Evolutionary conservation across 2,113 vertebrate species (phyloP).

Genomic region (Crotophaga sulcirostris): DNA sequence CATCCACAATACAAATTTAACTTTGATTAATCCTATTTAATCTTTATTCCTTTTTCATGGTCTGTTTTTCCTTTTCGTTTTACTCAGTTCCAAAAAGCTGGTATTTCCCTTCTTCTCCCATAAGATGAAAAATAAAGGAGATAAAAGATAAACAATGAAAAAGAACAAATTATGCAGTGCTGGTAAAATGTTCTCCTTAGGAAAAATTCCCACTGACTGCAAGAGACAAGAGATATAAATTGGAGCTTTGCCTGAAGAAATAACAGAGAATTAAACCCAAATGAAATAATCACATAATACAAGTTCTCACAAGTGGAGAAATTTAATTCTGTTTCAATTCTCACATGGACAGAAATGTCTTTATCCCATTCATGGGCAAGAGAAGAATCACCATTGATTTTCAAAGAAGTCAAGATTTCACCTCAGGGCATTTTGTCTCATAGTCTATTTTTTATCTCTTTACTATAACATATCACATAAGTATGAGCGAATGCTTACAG

Average conservation of each 20-base stretch:
- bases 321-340: background rate
- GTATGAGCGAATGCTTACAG: background rate
- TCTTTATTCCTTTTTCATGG: background rate
- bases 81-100: background rate
- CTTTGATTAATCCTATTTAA: background rate
- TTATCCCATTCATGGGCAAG: background rate
- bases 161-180: background rate
- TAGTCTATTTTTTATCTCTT: background rate
- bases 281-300: slow-evolving; percentile 12
- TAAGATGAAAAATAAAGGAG: background rate
- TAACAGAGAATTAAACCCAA: slow-evolving; percentile 38
- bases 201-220: slow-evolving; percentile 38
- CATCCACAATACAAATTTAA: background rate
- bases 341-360: background rate
- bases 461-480: background rate
- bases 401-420: background rate
- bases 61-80: background rate
- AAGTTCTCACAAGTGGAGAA: background rate
- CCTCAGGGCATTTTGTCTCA: background rate
- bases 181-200: slow-evolving; percentile 21
- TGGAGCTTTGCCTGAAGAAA: slow-evolving; percentile 34
- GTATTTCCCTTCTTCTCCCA: background rate
- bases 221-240: slow-evolving; percentile 23
- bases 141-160: background rate
- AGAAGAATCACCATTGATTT: slow-evolving; percentile 4